Base-by-base conservation (phyloP, 2,888 invertebrate genomes). In the Ptychoptera albimana region DNA sequence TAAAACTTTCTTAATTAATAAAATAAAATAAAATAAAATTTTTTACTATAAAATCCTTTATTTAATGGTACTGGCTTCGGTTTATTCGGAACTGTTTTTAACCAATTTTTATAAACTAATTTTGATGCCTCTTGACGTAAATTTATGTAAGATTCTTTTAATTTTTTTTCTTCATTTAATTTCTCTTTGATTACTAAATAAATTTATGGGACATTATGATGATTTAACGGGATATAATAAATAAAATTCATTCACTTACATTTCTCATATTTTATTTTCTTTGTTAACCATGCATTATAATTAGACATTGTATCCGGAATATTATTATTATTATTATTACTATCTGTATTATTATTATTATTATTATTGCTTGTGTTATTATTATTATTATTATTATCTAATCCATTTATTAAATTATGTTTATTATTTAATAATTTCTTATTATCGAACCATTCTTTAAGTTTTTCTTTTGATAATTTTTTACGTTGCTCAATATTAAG, bases 11-110 rank as follows among this genome's bases (percentile, higher is more conserved):
- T 30, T 8, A 30, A 30, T 30, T 30, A 30, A 29, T 39, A 39
- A 29, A 29, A 39, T 14, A 39, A 39, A 11, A 39, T 29, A 12
- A 35, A 8, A 12, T 8, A 8, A 14, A 16, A 39, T 7, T 9
- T 39, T 16, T 16, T 7, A 16, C n/a, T 39, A 7, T 39, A 14
- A 40, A 64, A 49, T 11, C 64, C 64, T 42, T 57, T 57, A 46
- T 63, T 63, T 29, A 64, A 48, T 2, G 64, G 64, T 23, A 64
- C 64, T 9, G 64, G 64, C 39, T 63, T 64, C 2, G 63, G 63
- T 45, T 61, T 63, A 2, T 52, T 52, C 3, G 53, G 50, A 3
- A 55, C 64, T 5, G 53, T 56, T 37, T 54, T 51, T 8, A 61
- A 46, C 64, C 64, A 64, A 13, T 52, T 53, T 11, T 56, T 42